Percentiles rank a stretch among this genome's conserved stretches.
These are phyloP conservation scores for Clostera curtula DNA, from an alignment of 2,888 invertebrate genomes.

Conservation along the genomic window DNA sequence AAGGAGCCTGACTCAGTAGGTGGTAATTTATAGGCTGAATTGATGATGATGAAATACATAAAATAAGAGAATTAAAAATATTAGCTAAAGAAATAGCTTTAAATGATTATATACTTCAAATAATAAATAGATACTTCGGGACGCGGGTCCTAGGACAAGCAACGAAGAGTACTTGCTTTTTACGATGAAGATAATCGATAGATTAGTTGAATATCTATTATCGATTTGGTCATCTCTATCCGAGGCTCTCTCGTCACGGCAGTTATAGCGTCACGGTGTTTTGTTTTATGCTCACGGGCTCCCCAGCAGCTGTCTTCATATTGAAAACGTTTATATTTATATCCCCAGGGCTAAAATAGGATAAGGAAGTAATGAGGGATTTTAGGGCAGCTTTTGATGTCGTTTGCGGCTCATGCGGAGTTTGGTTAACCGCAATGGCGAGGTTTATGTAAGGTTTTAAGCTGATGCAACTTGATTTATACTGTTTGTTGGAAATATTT, in stretches of 20 bases:
- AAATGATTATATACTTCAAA: no score
- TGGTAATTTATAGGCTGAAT: no score
- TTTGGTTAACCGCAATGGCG: neutral
- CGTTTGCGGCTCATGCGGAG: constrained; percentile 1
- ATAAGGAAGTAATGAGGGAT: constrained; percentile 6
- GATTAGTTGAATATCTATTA: no score
- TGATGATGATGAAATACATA: no score
- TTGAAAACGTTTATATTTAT: constrained; percentile 21
- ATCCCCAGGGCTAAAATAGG: constrained; percentile 22
- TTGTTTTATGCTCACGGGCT: constrained; percentile 21
- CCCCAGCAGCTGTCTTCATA: constrained; percentile 27
- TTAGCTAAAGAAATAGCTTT: no score
- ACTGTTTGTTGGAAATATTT: neutral
- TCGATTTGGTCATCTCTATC: no score
- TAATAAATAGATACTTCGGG: no score
- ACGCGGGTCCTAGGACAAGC: no score
- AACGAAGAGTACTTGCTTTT: no score
- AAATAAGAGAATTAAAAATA: no score
- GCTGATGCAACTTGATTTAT: neutral
- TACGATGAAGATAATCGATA: no score
- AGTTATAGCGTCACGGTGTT: constrained; percentile 30
- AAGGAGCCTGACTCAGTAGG: no score
- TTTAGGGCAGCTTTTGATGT: constrained; percentile 2
- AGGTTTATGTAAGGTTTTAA: constrained; percentile 1
- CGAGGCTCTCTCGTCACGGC: constrained; percentile 32